Evolutionary conservation across 2,888 invertebrate species (phyloP), one percentile per base, ranked within the genome.

Genomic region (Cheilosia urbana): DNA sequence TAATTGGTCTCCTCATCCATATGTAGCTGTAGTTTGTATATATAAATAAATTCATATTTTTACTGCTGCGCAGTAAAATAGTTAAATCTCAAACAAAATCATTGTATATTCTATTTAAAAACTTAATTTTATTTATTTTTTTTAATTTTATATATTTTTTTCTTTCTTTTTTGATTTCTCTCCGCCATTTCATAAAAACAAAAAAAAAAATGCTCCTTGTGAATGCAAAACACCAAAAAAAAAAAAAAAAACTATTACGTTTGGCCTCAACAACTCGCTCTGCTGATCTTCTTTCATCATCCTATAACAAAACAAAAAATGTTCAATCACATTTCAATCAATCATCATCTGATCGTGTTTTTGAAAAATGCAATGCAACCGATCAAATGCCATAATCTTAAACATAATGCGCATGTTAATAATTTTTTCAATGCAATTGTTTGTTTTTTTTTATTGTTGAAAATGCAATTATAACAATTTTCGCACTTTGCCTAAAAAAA

Each of bases 101-200:
- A 75, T 75, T 57, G 37, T 75, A 65, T 47, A 37, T 65, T 65
- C 47, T 47, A 30, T 47, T 63, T 19, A 37, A 66, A 63, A 76
- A 71, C 40, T 66, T 73, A 45, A 75, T 62, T 71, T 85, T 63
- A 72, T 81, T 84, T 73, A 34, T 63, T 76, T n/a, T 83, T 75
- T 78, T 87, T 87, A 87, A 81, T 87, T 87, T 87, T 72, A 82
- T 85, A 77, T 68, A 72, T 87, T 58, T 82, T 77, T 88, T 88
- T 87, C 72, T 88, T 88, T 87, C 87, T 87, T 87, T 88, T 88
- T 87, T 88, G 80, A 87, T 88, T 88, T 87, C 81, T 87, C 81
- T 88, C 79, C 79, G 87, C 72, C 80, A 87, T 87, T 88, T 87
- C 87, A 88, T 88, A 87, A 75, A 68, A 80, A 66, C 66, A 55